Evolutionary conservation across 2,888 invertebrate genomes (phyloP).

Genomic region (Drosophila lutescens): DNA sequence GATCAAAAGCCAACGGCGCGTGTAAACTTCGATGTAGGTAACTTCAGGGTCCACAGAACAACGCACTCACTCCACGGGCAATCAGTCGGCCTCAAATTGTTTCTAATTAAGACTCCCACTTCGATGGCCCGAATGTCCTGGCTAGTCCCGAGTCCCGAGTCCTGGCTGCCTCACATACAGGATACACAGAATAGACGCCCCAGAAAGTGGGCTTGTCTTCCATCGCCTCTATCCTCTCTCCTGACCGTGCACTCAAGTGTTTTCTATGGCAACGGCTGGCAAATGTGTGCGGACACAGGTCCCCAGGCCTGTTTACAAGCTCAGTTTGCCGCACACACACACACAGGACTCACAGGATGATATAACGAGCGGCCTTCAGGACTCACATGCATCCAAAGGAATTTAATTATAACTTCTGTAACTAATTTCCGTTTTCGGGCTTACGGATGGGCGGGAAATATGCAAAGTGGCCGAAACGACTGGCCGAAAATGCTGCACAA

Average conservation of each 20-base stretch:
- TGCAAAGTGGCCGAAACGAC: constrained; percentile 41
- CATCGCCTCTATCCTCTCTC: constrained; percentile 2
- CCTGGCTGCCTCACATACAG: background rate
- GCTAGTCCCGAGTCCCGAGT: background rate
- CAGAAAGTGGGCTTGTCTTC: constrained; percentile 4
- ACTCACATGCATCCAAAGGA: constrained; percentile 59
- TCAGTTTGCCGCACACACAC: constrained; percentile 66
- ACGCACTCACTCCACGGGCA: constrained; percentile 45
- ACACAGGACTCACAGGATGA: background rate
- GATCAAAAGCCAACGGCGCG: constrained; percentile 56
- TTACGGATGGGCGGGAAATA: constrained; percentile 57
- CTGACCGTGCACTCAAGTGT: constrained; percentile 59
- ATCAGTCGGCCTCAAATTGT: constrained; percentile 76
- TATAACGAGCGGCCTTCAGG: background rate
- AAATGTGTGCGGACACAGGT: constrained; percentile 49
- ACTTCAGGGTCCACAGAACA: constrained; percentile 7
- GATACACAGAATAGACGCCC: background rate
- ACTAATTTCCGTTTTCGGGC: constrained; percentile 74
- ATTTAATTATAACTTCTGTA: constrained; percentile 79
- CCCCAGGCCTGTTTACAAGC: constrained; percentile 66
- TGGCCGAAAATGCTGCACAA: constrained; percentile 60
- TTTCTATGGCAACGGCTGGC: constrained; percentile 48
- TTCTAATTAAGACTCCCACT: constrained; percentile 72
- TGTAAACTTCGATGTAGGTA: constrained; percentile 22
- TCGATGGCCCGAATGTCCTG: constrained; percentile 14